These are phyloP conservation scores for Blastomussa wellsi DNA, from an alignment of 92 coral and sea anemone genomes.

Conservation along the genomic window DNA sequence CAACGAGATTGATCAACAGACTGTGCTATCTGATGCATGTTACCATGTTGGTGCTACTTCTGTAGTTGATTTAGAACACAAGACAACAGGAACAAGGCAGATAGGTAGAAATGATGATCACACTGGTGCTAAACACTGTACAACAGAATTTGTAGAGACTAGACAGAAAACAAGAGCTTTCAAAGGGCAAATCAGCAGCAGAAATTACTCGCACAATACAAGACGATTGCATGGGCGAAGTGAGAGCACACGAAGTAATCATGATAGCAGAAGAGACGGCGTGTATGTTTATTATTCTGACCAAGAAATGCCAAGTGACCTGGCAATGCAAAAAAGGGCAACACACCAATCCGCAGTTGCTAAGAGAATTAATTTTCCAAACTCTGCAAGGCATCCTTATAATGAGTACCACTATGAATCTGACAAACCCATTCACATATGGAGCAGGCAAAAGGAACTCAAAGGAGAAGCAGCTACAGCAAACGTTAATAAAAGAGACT, in stretches of 20 bases:
- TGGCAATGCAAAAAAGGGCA: background rate
- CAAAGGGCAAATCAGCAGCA: background rate
- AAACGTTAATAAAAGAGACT: slow-evolving; percentile 4
- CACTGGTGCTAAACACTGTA: background rate
- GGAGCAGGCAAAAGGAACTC: background rate
- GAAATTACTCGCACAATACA: background rate
- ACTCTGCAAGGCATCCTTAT: background rate
- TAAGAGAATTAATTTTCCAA: background rate
- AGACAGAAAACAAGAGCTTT: background rate
- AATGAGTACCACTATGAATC: background rate
- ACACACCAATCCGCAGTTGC: background rate
- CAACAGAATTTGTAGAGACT: background rate
- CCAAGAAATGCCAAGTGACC: background rate
- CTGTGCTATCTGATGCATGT: background rate
- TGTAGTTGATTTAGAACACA: background rate
- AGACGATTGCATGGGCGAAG: background rate
- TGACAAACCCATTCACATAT: background rate
- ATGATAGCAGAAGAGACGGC: background rate
- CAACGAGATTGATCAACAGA: background rate
- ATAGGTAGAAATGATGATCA: background rate
- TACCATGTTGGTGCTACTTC: background rate
- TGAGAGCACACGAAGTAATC: background rate
- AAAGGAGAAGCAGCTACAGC: slow-evolving; percentile 4
- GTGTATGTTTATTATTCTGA: background rate
- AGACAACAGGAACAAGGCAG: background rate